These are phyloP conservation scores for Stenopsyche tienmushanensis DNA, from an alignment of 1,140 invertebrate species.

Conservation along the genomic window DNA sequence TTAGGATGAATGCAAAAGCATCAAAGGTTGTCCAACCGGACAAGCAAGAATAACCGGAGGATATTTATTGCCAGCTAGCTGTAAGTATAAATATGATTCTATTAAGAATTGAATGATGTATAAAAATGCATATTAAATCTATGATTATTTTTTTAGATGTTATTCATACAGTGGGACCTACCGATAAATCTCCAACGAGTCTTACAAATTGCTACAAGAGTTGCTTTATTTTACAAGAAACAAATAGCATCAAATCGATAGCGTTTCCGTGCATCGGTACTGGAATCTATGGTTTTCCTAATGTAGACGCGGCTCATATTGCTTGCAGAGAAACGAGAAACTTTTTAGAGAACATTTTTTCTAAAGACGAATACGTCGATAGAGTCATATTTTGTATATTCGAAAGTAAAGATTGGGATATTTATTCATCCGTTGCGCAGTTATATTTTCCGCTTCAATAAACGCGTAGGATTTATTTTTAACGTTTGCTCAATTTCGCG, in stretches of 20 bases:
- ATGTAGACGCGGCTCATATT: conserved; percentile 71
- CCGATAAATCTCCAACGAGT: conserved; percentile 65
- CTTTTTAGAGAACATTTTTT: conserved; percentile 63
- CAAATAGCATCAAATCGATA: conserved; percentile 66
- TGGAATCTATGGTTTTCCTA: conserved; percentile 83
- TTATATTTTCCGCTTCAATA: conserved; percentile 65
- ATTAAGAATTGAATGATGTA: no score
- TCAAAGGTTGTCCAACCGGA: conserved; percentile 74
- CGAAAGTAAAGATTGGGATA: conserved; percentile 66
- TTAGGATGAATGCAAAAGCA: conserved; percentile 68
- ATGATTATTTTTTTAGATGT: conserved; percentile 62
- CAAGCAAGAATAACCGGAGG: conserved; percentile 81
- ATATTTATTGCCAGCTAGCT: conserved; percentile 76
- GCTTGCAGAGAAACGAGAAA: conserved; percentile 67
- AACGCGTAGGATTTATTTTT: no score
- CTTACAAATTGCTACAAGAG: conserved; percentile 72
- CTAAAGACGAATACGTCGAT: conserved; percentile 59
- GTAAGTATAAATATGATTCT: conserved; percentile 52
- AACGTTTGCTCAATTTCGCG: no score
- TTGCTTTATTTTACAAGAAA: conserved; percentile 60
- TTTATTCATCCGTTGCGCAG: conserved; percentile 73
- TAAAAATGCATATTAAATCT: no score
- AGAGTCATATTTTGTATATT: conserved; percentile 83
- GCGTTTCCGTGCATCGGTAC: conserved; percentile 88
- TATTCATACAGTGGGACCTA: conserved; percentile 82